Evolutionary conservation across 2,113 vertebrate genomes (phyloP), one percentile per base, ranked within the genome.

Genomic region (Aptenodytes patagonicus): DNA sequence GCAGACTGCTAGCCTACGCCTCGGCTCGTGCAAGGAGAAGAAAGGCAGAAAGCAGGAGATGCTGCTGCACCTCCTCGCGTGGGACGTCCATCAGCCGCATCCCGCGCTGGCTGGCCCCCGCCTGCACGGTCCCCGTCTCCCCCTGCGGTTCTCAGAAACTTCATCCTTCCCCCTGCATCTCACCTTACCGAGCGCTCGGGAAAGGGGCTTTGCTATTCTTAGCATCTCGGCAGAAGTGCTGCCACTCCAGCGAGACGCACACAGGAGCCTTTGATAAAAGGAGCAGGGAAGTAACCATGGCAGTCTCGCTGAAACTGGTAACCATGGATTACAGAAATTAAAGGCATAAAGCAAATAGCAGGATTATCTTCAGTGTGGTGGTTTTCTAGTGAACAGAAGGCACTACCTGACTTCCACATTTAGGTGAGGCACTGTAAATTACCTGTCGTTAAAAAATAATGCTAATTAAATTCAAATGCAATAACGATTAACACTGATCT

Each of bases 381-480:
- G 31, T 36, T 94, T 89, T 77, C 34, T 34, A 31, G 60, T 8
- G 76, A 92, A 24, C 62, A 72, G 76, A 36, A 93, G 68, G 86
- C 58, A 10, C 36, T 80, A 1, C 62, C 84, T 4, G 5, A 36
- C 78, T 80, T 70, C 46, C 49, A 8, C 29, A 1, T 89, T 65
- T 86, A 96, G 93, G 76, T 95, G 95, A 95, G 80, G 54, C 38
- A 6, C 91, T 83, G 68, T 86, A 80, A 96, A 95, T 92, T 92
- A 92, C 91, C 89, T 94, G 95, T 78, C 62, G 95, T 95, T 96
- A 94, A 93, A 83, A 89, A 90, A 94, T 89, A 95, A 89, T 51
- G 86, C 80, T 96, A 87, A 97, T 97, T 95, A 93, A 86, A 95
- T 97, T 86, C 54, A 73, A 32, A 70, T 20, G 91, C 91, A 78